Evolutionary conservation across 1,140 invertebrate genomes (phyloP).

Genomic region (Dryas iulia): DNA sequence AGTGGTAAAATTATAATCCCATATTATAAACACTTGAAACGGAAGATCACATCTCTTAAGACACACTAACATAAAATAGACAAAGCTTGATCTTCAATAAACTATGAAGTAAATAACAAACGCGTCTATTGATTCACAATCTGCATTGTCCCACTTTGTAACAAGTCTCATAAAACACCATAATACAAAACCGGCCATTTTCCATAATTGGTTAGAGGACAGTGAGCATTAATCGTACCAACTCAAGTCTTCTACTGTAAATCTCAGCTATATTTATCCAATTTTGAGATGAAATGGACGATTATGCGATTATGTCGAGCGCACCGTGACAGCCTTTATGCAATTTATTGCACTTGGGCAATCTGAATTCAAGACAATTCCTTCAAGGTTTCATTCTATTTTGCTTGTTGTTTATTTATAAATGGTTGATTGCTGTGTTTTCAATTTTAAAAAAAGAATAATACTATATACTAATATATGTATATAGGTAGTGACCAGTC

Average conservation of each 20-base stretch:
- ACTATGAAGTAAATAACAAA: background rate
- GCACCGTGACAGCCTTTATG: constrained; percentile 24
- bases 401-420: background rate
- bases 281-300: constrained; percentile 28
- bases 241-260: constrained; percentile 9
- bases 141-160: background rate
- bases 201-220: constrained; percentile 24
- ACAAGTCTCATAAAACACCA: constrained; percentile 6
- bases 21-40: background rate
- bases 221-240: constrained; percentile 19
- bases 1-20: no score
- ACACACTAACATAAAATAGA: background rate
- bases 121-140: background rate
- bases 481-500: no score
- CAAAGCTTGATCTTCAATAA: background rate
- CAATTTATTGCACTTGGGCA: constrained; percentile 14
- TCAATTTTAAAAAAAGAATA: background rate
- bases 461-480: no score
- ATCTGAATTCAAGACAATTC: constrained; percentile 5
- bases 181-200: constrained; percentile 16
- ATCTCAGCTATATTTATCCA: constrained; percentile 26
- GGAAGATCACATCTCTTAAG: no score
- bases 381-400: background rate
- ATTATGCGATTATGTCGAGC: constrained; percentile 28
- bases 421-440: background rate